Evolutionary conservation across 2,797 vertebrate species (phyloP).

Genomic region (Calcarius lapponicus): DNA sequence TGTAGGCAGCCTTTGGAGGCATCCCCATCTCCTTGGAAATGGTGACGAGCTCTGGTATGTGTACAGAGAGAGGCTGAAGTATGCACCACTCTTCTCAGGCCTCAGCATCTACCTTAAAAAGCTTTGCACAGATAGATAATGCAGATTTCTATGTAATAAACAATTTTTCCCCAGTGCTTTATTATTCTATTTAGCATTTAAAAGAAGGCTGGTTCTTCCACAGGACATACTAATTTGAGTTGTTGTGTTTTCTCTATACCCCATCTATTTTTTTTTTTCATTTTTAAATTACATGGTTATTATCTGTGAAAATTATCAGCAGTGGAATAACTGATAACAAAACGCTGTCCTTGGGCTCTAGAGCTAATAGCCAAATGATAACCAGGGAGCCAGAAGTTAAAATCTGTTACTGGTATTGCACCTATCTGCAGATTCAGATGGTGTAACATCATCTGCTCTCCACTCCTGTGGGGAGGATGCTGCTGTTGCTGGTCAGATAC

Average conservation of each 20-base stretch:
- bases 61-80: background rate
- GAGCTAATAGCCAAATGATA: background rate
- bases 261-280: background rate
- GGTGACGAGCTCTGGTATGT: background rate
- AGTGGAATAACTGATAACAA: background rate
- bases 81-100: background rate
- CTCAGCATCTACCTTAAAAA: background rate
- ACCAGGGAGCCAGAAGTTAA: background rate
- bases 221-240: background rate
- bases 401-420: background rate
- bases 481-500: background rate
- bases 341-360: background rate
- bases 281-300: background rate
- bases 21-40: background rate
- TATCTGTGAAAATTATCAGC: conserved; percentile 11
- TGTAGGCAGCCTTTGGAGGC: background rate
- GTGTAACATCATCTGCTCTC: background rate
- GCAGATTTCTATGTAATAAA: background rate
- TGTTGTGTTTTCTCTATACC: background rate
- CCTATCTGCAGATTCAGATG: background rate
- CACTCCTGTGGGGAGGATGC: accelerated
- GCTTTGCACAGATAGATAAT: background rate
- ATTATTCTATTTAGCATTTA: background rate
- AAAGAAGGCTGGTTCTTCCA: background rate
- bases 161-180: background rate